These are phyloP conservation scores for Drosophila lacteicornis DNA, from an alignment of 1,140 invertebrate genomes.

Conservation along the genomic window DNA sequence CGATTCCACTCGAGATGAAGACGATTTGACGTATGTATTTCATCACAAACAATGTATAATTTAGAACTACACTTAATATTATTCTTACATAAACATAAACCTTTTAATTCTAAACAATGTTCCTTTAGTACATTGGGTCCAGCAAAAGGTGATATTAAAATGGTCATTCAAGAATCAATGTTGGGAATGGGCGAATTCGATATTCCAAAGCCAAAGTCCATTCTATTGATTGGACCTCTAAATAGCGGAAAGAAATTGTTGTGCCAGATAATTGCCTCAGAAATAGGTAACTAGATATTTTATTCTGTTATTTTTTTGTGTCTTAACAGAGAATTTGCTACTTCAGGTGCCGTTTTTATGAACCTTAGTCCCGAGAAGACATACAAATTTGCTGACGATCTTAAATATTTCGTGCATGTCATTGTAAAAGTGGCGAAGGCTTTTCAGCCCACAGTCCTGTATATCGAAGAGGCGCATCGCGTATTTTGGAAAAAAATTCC, in stretches of 20 bases:
- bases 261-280: constrained; percentile 91
- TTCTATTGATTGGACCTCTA: constrained; percentile 90
- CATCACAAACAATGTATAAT: no score
- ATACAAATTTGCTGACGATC: constrained; percentile 90
- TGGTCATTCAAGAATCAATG: constrained; percentile 76
- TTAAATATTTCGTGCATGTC: constrained; percentile 84
- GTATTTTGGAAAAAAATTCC: constrained; percentile 91
- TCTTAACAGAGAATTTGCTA: background rate
- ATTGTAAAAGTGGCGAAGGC: constrained; percentile 86
- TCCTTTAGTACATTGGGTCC: constrained; percentile 86
- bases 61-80: background rate
- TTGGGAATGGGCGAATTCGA: constrained; percentile 87
- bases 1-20: constrained; percentile 85
- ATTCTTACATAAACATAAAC: no score
- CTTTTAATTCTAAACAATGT: background rate
- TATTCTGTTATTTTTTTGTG: no score
- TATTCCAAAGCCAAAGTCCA: constrained; percentile 90
- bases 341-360: constrained; percentile 89
- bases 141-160: constrained; percentile 88
- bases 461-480: constrained; percentile 92
- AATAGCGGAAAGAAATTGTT: constrained; percentile 92
- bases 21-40: constrained; percentile 66
- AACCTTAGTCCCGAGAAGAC: constrained; percentile 92
- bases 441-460: constrained; percentile 92
- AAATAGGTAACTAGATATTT: constrained; percentile 86